Evolutionary conservation across 2,888 invertebrate species (phyloP), one percentile per base, ranked within the genome.

Genomic region (Philhelius pedissequus): DNA sequence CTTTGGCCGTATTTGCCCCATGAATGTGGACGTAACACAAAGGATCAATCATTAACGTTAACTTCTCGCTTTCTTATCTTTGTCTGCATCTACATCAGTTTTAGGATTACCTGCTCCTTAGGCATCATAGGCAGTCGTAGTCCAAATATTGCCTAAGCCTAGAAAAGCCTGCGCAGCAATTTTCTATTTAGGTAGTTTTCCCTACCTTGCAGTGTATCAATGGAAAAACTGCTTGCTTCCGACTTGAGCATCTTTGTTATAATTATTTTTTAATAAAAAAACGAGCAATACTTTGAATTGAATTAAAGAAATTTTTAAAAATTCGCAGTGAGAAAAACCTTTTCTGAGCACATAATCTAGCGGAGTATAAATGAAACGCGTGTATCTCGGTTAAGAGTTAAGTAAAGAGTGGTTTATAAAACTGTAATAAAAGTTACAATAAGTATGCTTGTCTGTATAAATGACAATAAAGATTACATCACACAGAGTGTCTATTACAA

Each of bases 21-120:
- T 86, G 82, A 13, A 82, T 86, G 2, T 60, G 71, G 3, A 60
- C 60, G 13, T 54, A 73, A 32, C 30, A 73, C 62, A 62, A 25
- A 0, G 52, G 38, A 62, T 74, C 32, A 9, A 83, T 78, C 3
- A 62, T 45, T 1, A 83, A 38, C 3, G n/a, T 79, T 2, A 78
- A 38, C 64, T 79, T 40, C 25, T 71, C 1, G 75, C 73, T 56
- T 43, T 68, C 38, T 62, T 40, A 9, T 68, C 43, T 32, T 71
- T 70, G 0, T 75, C 58, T 18, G 54, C 15, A 43, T 75, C 71
- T 20, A 79, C 27, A 6, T 48, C 25, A n/a, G n/a, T 4, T 52
- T 52, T 15, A 8, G 27, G 52, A 13, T 13, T 43, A 69, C 62
- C 6, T 60, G 62, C n/a, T 18, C 2, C 52, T 15, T 30, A 27